phyloP scores from a whole-genome alignment of 2,113 vertebrate genomes.

The Kryptolebias marmoratus region DNA sequence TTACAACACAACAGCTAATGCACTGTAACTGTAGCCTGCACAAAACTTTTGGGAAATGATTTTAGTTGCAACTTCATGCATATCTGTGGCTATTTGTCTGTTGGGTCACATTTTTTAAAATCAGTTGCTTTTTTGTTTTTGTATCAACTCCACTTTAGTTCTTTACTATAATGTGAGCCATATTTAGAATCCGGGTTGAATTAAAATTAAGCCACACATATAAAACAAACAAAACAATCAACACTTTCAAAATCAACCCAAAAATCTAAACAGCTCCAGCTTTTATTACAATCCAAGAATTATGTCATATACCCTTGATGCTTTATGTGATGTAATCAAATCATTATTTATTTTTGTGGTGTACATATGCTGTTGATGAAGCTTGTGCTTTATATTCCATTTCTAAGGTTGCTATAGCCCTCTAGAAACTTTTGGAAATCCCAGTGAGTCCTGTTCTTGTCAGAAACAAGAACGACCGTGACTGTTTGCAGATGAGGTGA shows the following conservation, averaged over 20 bases:
- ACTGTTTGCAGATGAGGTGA: constrained; percentile 8
- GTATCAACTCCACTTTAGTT: not conserved
- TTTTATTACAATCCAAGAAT: constrained; percentile 70
- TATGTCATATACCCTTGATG: constrained; percentile 67
- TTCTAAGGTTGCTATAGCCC: not conserved
- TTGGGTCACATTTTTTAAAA: not conserved
- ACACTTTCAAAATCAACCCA: constrained; percentile 41
- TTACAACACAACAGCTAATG: too few species aligned
- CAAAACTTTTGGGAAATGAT: too few species aligned
- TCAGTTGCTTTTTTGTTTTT: not conserved
- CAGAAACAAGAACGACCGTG: not conserved
- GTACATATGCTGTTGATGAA: constrained; percentile 53
- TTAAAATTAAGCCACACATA: constrained; percentile 28
- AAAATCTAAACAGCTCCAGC: constrained; percentile 28
- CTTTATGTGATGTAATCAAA: constrained; percentile 59
- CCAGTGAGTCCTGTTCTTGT: not conserved
- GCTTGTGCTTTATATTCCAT: constrained; percentile 23
- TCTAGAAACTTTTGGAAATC: not conserved
- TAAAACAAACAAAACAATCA: constrained; percentile 49
- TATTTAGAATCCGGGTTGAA: constrained; percentile 27
- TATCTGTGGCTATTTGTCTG: not conserved
- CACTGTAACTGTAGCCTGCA: too few species aligned
- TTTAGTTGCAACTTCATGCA: too few species aligned
- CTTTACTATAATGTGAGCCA: not conserved
- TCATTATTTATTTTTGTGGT: constrained; percentile 30